A percentile compares a stretch with the other conserved stretches of the same genome.
Conservation (phyloP, 1,140 invertebrate genomes). For the Ceratina japonica region DNA sequence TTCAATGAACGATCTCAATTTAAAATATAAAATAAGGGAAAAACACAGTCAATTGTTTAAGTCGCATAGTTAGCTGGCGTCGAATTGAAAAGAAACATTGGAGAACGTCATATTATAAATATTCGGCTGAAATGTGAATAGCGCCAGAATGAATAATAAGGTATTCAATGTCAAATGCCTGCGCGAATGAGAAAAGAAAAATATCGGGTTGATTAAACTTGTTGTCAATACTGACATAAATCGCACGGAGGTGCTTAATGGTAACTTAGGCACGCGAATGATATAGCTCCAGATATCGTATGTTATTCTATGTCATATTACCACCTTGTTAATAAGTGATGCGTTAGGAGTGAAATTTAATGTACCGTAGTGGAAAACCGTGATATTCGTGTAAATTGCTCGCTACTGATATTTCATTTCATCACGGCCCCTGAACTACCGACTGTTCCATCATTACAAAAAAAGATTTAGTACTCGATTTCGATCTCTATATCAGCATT, state of each 20-base stretch:
- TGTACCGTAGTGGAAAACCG: slow-evolving; percentile 55
- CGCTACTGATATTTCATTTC: slow-evolving; percentile 59
- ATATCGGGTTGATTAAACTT: slow-evolving; percentile 51
- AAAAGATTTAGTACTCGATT: slow-evolving; percentile 3
- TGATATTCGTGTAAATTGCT: slow-evolving; percentile 60
- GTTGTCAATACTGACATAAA: slow-evolving; percentile 70
- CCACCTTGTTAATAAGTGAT: slow-evolving; percentile 36
- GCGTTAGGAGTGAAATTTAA: slow-evolving; percentile 46
- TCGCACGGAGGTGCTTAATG: slow-evolving; percentile 54
- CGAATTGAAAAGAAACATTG: slow-evolving; percentile 23
- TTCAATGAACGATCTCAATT: slow-evolving; percentile 61
- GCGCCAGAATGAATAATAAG: slow-evolving; percentile 43
- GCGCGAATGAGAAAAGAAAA: slow-evolving; percentile 63
- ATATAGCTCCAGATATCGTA: slow-evolving; percentile 47
- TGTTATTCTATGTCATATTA: slow-evolving; percentile 48
- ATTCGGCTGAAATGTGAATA: slow-evolving; percentile 21
- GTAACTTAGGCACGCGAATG: slow-evolving; percentile 56
- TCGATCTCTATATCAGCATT: background rate
- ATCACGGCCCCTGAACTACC: slow-evolving; percentile 19
- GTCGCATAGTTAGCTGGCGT: slow-evolving; percentile 24
- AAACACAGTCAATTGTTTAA: slow-evolving; percentile 59
- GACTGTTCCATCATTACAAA: slow-evolving; percentile 9
- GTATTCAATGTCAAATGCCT: slow-evolving; percentile 74
- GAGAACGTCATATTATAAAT: slow-evolving; percentile 31
- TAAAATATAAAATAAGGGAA: slow-evolving; percentile 36